Percentiles rank a stretch among this genome's conserved stretches.
These are phyloP conservation scores for Mus minutoides DNA, from an alignment of 2,797 vertebrate species.

Conservation along the genomic window DNA sequence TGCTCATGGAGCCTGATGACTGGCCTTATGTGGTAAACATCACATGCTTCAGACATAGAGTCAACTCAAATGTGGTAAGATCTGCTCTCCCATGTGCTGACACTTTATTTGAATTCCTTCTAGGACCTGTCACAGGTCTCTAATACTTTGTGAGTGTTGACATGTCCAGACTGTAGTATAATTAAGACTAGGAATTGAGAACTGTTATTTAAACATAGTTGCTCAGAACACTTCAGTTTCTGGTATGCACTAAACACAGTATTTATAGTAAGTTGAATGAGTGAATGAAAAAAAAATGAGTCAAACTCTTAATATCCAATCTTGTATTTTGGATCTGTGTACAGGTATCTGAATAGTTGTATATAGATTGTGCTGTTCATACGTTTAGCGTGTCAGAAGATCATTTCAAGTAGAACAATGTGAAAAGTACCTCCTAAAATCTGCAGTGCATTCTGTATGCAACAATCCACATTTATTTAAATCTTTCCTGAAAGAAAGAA, in stretches of 20 bases:
- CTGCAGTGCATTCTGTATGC: neutral
- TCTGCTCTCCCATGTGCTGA: neutral
- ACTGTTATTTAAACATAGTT: neutral
- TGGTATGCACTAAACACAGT: neutral
- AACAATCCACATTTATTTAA: neutral
- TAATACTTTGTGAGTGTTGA: neutral
- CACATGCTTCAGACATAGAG: constrained; percentile 96
- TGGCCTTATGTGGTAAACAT: constrained; percentile 98
- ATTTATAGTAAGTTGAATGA: neutral
- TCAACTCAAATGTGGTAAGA: constrained; percentile 92
- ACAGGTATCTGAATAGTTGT: neutral
- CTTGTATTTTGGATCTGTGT: neutral
- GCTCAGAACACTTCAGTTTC: neutral
- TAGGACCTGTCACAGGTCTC: neutral
- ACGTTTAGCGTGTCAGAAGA: neutral
- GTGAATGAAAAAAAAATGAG: neutral
- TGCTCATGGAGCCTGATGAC: constrained; percentile 96
- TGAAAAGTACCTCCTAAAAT: neutral
- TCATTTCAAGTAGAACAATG: neutral
- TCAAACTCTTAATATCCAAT: neutral
- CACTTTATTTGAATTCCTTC: neutral
- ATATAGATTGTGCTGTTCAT: neutral
- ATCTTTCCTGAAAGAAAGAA: constrained; percentile 12
- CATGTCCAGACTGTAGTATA: neutral
- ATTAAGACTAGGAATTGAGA: neutral